phyloP scores from a whole-genome alignment of 37 sponge, comb jelly and placozoan species.

The Beroe forskalii region DNA sequence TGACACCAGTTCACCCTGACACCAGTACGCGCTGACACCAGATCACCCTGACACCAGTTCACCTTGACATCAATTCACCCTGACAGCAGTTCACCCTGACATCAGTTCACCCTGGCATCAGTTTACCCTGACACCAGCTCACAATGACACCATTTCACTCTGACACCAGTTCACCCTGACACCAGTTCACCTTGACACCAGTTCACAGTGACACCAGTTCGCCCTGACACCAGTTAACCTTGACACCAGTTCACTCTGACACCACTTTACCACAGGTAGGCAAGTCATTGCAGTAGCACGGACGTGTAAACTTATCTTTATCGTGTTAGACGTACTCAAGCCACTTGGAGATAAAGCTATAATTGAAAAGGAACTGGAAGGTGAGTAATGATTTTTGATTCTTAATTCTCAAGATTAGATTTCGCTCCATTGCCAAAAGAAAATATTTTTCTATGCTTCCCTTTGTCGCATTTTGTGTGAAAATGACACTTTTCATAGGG shows the following conservation, averaged over 20 bases:
- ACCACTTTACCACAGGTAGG: neutral
- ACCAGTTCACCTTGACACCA: too few species aligned
- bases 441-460: too few species aligned
- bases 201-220: too few species aligned
- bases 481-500: too few species aligned
- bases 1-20: neutral
- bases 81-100: neutral
- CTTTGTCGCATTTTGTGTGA: too few species aligned
- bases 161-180: neutral
- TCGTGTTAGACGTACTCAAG: constrained; percentile 95
- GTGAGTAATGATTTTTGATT: too few species aligned
- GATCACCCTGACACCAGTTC: too few species aligned
- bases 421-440: too few species aligned
- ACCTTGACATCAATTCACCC: too few species aligned
- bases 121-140: constrained; percentile 72
- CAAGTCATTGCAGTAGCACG: constrained; percentile 75
- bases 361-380: constrained; percentile 94
- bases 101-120: constrained; percentile 73
- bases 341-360: constrained; percentile 93
- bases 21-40: too few species aligned
- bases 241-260: too few species aligned
- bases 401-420: neutral
- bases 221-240: too few species aligned
- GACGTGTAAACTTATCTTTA: constrained; percentile 95
- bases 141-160: neutral